Evolutionary conservation across 2,113 vertebrate species (phyloP).

Genomic region (Oxygymnocypris stewartii): DNA sequence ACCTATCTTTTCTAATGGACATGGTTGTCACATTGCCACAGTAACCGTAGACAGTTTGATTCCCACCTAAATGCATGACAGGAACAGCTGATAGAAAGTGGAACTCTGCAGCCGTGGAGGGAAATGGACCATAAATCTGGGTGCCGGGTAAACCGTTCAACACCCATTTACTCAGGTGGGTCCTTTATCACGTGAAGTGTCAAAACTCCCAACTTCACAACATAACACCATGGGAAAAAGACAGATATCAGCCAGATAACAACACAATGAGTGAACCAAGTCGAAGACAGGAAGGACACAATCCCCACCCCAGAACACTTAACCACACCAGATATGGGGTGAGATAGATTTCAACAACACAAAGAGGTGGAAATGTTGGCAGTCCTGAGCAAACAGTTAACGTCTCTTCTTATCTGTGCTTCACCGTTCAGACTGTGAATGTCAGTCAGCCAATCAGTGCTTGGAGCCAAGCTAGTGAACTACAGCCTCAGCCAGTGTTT

Average conservation of each 20-base stretch:
- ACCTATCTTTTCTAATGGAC: constrained; percentile 13
- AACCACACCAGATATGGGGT: not conserved
- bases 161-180: constrained; percentile 55
- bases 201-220: constrained; percentile 8
- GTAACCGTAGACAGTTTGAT: constrained; percentile 11
- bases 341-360: constrained; percentile 14
- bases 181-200: constrained; percentile 10
- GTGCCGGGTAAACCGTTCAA: constrained; percentile 21
- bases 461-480: not conserved
- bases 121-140: constrained; percentile 52
- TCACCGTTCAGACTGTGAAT: not conserved
- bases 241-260: constrained; percentile 10
- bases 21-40: constrained; percentile 3
- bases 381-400: constrained; percentile 20
- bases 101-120: constrained; percentile 18
- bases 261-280: not conserved
- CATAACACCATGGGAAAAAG: constrained; percentile 27
- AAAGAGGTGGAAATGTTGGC: constrained; percentile 18
- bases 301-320: not conserved
- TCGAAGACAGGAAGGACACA: not conserved
- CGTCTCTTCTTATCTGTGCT: constrained; percentile 18
- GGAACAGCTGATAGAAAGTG: constrained; percentile 27
- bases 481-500: not conserved
- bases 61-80: constrained; percentile 12
- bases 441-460: not conserved